Percentiles rank a stretch among this genome's conserved stretches.
Conservation (phyloP, 2,888 invertebrate genomes). For the Andrena chrysosceles region DNA sequence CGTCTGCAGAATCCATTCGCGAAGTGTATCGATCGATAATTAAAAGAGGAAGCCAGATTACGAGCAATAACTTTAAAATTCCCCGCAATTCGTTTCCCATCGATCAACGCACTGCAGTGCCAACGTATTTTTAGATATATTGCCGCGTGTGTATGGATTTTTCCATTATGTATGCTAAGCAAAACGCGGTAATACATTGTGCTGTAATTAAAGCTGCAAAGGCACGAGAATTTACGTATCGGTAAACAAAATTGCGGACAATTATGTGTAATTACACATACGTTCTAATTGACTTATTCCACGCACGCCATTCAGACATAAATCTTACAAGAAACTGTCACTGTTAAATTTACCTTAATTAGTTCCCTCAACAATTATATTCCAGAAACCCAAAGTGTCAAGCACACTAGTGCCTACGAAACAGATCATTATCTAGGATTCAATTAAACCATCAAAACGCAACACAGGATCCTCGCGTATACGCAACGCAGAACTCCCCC, state of each 20-base stretch:
- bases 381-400: background rate
- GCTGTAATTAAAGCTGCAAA: constrained; percentile 15
- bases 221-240: constrained; percentile 18
- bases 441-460: background rate
- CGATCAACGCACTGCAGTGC: background rate
- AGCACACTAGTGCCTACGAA: background rate
- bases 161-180: constrained; percentile 28
- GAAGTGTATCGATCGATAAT: too few relatives aligned
- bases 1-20: too few relatives aligned
- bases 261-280: constrained; percentile 27
- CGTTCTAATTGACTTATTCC: constrained; percentile 17
- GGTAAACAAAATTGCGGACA: constrained; percentile 35
- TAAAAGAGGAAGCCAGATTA: too few relatives aligned
- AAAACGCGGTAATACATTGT: background rate
- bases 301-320: constrained; percentile 28
- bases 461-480: too few relatives aligned
- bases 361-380: background rate
- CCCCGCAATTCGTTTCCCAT: background rate
- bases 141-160: constrained; percentile 15
- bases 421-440: background rate
- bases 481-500: background rate
- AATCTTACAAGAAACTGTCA: background rate
- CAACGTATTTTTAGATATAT: constrained; percentile 12
- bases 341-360: background rate
- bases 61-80: too few relatives aligned